Evolutionary conservation across 2,797 vertebrate species (phyloP).

Genomic region (Allobates femoralis): DNA sequence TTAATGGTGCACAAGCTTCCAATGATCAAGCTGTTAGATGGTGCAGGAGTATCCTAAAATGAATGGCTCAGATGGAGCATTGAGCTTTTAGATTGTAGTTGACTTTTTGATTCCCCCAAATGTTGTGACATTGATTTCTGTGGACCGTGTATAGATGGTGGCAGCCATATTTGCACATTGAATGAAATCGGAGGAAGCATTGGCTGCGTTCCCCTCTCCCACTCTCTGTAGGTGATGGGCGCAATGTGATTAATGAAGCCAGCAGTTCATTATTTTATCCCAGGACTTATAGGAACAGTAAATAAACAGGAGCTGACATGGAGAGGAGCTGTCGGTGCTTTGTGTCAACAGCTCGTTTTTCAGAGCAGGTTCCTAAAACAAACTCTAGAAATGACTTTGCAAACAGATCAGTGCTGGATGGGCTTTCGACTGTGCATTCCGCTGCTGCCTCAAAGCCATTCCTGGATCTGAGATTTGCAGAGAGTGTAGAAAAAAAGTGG

Average conservation of each 20-base stretch:
- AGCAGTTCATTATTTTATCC: constrained; percentile 7
- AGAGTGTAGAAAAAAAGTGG: not conserved
- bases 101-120: not conserved
- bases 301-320: constrained; percentile 8
- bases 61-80: too few species aligned
- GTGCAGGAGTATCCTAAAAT: too few species aligned
- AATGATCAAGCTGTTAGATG: too few species aligned
- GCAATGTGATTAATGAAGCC: constrained; percentile 7
- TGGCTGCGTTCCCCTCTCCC: not conserved
- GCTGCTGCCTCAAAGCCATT: not conserved
- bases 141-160: not conserved
- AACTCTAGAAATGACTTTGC: constrained; percentile 38
- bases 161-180: not conserved
- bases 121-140: not conserved
- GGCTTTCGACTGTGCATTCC: constrained; percentile 3
- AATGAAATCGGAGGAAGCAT: not conserved
- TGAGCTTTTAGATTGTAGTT: too few species aligned
- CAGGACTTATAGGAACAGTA: constrained; percentile 33
- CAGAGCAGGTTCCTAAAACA: constrained; percentile 34
- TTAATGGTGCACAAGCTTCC: too few species aligned
- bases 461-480: not conserved
- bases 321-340: not conserved
- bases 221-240: not conserved
- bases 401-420: constrained; percentile 5
- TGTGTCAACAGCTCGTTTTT: constrained; percentile 24